These are phyloP conservation scores for Lepus americanus DNA, from an alignment of 2,113 vertebrate genomes.

Conservation along the genomic window DNA sequence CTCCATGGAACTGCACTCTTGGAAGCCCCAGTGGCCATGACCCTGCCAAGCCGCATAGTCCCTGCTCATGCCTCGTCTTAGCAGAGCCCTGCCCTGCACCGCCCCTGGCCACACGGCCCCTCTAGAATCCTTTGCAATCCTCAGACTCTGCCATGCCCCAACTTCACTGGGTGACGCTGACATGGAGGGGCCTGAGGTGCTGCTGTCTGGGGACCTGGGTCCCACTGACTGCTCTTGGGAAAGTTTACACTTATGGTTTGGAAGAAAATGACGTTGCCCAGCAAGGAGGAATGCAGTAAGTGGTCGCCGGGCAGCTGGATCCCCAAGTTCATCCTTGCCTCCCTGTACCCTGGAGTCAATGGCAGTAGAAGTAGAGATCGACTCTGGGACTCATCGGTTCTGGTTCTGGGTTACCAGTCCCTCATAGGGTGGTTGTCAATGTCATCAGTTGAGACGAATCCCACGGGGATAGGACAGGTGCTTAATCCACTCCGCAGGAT, in stretches of 20 bases:
- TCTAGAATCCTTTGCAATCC: not conserved
- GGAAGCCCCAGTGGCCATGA: not conserved
- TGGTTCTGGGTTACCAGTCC: not conserved
- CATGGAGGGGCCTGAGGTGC: not conserved
- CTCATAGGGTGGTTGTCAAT: not conserved
- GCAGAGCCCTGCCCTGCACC: not conserved
- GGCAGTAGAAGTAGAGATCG: not conserved
- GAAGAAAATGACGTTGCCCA: not conserved
- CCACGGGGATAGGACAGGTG: not conserved
- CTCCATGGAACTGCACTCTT: not conserved
- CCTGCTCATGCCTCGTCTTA: not conserved
- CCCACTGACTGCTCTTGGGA: not conserved
- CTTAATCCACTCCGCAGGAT: not conserved
- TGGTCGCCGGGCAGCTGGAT: not conserved
- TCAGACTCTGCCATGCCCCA: not conserved
- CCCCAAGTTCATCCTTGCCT: not conserved
- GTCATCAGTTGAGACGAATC: not conserved
- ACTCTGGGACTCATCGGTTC: not conserved
- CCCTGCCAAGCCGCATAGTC: not conserved
- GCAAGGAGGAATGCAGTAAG: not conserved
- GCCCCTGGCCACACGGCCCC: accelerated
- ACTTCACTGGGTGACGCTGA: accelerated
- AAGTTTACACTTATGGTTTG: not conserved
- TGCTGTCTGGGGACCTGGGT: not conserved
- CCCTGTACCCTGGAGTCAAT: not conserved